A percentile compares a stretch with the other conserved stretches of the same genome.
phyloP scores from a whole-genome alignment of 2,113 vertebrate genomes.

The Verasper variegatus region DNA sequence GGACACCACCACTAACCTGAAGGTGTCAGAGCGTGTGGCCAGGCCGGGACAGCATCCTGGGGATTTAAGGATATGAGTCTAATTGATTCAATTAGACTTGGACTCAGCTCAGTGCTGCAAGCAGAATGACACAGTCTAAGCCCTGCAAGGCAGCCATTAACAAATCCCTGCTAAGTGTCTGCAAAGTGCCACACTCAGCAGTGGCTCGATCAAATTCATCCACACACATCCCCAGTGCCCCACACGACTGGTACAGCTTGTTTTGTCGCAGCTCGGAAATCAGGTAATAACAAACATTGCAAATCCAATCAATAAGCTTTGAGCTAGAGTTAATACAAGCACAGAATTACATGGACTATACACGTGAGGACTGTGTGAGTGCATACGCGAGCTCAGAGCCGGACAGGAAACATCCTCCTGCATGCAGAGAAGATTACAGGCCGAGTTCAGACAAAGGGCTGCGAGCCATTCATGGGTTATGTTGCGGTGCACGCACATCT shows the following conservation, averaged over 20 bases:
- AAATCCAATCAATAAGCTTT: slow-evolving; percentile 26
- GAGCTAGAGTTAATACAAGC: not conserved
- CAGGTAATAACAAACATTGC: not conserved
- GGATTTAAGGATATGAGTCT: slow-evolving; percentile 41
- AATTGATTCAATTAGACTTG: slow-evolving; percentile 71
- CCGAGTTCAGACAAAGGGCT: slow-evolving; percentile 20
- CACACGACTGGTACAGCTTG: not conserved
- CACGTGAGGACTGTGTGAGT: no score
- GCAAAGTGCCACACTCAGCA: slow-evolving; percentile 44
- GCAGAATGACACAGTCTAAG: slow-evolving; percentile 32
- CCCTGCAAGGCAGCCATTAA: slow-evolving; percentile 39
- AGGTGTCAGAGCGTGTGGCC: slow-evolving; percentile 19
- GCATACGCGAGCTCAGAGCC: no score
- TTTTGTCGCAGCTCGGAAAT: not conserved
- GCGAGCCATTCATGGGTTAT: slow-evolving; percentile 3
- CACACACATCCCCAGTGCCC: not conserved
- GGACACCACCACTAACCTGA: not conserved
- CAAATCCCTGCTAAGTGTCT: slow-evolving; percentile 60
- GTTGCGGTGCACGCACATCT: slow-evolving; percentile 12
- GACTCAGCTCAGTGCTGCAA: slow-evolving; percentile 50
- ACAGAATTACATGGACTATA: not conserved
- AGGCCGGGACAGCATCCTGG: slow-evolving; percentile 21
- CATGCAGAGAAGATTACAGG: slow-evolving; percentile 49
- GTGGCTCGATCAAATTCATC: slow-evolving; percentile 33
- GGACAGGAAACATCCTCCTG: slow-evolving; percentile 18